Evolutionary conservation across 2,888 invertebrate genomes (phyloP).

Genomic region (Hypomecis atomaria): DNA sequence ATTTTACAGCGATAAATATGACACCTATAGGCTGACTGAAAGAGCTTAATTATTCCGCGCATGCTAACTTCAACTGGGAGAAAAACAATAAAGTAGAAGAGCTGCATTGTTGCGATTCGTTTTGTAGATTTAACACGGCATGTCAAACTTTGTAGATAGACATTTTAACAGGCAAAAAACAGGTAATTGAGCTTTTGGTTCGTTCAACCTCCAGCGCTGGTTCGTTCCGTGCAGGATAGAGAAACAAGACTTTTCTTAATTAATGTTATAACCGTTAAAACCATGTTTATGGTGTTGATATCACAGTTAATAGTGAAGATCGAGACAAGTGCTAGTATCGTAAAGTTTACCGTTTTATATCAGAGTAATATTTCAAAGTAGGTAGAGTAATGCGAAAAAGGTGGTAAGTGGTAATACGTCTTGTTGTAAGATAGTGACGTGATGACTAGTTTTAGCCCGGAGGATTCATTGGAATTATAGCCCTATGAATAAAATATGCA

Average conservation of each 20-base stretch:
- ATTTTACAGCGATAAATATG: constrained; percentile 21
- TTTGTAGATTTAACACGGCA: constrained; percentile 65
- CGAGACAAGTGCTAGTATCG: constrained; percentile 8
- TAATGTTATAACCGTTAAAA: constrained; percentile 25
- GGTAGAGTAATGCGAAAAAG: not conserved
- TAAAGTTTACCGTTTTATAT: constrained; percentile 24
- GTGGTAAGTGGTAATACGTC: constrained; percentile 11
- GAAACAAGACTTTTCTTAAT: constrained; percentile 15
- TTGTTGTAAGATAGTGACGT: constrained; percentile 1
- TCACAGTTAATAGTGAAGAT: not conserved
- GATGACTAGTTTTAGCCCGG: constrained; percentile 5
- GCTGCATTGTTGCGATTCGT: constrained; percentile 57
- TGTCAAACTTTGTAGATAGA: constrained; percentile 52
- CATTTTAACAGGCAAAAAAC: constrained; percentile 52
- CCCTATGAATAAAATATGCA: not conserved
- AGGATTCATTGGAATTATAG: not conserved
- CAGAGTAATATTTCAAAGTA: constrained; percentile 8
- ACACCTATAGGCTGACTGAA: constrained; percentile 8
- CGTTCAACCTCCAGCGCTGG: constrained; percentile 52
- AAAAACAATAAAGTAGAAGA: constrained; percentile 36
- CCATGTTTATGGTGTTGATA: constrained; percentile 23
- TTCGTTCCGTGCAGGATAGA: constrained; percentile 4
- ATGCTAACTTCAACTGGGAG: constrained; percentile 23
- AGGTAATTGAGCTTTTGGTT: constrained; percentile 54
- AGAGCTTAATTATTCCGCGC: constrained; percentile 17